A percentile compares a stretch with the other conserved stretches of the same genome.
Evolutionary conservation across 2,113 vertebrate genomes (phyloP).

Genomic region (Actenoides hombroni): DNA sequence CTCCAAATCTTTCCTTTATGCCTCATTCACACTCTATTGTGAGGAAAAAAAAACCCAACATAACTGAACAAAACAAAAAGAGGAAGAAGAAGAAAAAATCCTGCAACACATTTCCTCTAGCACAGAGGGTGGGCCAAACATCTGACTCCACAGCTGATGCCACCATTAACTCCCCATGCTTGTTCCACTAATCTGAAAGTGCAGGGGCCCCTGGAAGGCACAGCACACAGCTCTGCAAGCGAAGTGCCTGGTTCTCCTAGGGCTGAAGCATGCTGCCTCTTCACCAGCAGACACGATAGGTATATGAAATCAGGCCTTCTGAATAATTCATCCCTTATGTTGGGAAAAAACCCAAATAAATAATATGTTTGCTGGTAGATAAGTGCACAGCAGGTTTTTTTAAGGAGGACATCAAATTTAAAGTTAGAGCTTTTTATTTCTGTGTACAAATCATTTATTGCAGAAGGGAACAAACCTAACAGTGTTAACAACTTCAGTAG

Average conservation of each 20-base stretch:
- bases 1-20: not conserved
- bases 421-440: slow-evolving; percentile 14
- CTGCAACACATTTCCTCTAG: slow-evolving; percentile 38
- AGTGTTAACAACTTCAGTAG: not conserved
- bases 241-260: not conserved
- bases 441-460: not conserved
- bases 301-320: slow-evolving; percentile 58
- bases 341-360: slow-evolving; percentile 47
- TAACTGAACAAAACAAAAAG: too few species aligned
- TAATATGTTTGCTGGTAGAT: slow-evolving; percentile 46
- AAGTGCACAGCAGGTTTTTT: slow-evolving; percentile 32
- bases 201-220: slow-evolving; percentile 37
- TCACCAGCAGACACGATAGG: slow-evolving; percentile 56
- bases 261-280: slow-evolving; percentile 26
- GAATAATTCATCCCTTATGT: slow-evolving; percentile 60
- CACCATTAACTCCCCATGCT: slow-evolving; percentile 24
- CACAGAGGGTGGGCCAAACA: slow-evolving; percentile 55
- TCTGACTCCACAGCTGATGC: slow-evolving; percentile 71
- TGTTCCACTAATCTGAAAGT: slow-evolving; percentile 51
- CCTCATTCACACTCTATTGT: not conserved
- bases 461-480: not conserved
- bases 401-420: slow-evolving; percentile 13
- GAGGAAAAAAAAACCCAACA: too few species aligned
- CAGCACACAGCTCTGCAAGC: not conserved
- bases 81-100: not conserved